Conservation (phyloP, 1,140 invertebrate genomes). For the Cherax quadricarinatus region DNA sequence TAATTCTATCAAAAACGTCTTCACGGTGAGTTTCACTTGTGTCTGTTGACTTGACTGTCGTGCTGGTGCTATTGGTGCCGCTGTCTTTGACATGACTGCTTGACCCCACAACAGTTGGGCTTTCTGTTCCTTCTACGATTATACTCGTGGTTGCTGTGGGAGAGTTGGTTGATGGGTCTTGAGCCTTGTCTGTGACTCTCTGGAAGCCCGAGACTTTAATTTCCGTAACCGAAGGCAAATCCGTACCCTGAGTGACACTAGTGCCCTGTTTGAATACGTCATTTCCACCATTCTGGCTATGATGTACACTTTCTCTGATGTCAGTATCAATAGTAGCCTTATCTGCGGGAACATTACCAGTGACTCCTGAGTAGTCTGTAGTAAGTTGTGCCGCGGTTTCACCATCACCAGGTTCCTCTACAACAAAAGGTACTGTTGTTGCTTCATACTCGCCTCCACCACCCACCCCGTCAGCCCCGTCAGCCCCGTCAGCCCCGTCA, state of each 20-base stretch:
- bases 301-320: not conserved
- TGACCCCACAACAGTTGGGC: not conserved
- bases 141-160: not conserved
- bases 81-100: not conserved
- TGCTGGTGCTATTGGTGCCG: not conserved
- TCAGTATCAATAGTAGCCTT: not conserved
- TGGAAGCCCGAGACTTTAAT: not conserved
- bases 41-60: not conserved
- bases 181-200: not conserved
- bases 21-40: not conserved
- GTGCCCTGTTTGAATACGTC: too few species aligned
- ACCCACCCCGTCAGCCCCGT: not conserved
- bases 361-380: not conserved
- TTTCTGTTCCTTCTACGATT: not conserved
- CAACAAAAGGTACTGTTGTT: not conserved
- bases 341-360: not conserved
- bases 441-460: not conserved
- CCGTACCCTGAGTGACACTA: not conserved
- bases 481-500: not conserved
- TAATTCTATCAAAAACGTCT: conserved; percentile 32
- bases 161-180: too few species aligned
- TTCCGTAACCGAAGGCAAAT: not conserved
- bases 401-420: not conserved
- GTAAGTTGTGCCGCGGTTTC: not conserved
- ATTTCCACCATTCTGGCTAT: not conserved